A percentile compares a stretch with the other conserved stretches of the same genome.
Conservation (phyloP, 2,888 invertebrate species). For the Xylota sylvarum region DNA sequence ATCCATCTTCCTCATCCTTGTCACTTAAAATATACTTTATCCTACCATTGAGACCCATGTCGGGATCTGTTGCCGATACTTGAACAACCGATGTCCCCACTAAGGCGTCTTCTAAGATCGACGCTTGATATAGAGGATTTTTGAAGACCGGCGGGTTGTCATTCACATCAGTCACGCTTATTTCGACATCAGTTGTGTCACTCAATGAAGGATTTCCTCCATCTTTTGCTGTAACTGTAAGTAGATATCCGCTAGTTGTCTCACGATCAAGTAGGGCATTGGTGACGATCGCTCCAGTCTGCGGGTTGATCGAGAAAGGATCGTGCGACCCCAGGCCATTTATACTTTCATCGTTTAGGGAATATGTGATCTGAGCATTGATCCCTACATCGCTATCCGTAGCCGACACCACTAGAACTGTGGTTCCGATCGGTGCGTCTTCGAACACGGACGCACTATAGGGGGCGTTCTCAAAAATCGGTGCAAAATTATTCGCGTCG, state of each 20-base stretch:
- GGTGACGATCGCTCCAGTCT: conserved; percentile 97
- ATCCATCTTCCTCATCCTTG: conserved; percentile 92
- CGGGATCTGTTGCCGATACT: conserved; percentile 93
- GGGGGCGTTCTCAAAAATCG: conserved; percentile 96
- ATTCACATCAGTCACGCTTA: conserved; percentile 97
- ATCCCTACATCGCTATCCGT: conserved; percentile 97
- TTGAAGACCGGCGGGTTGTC: conserved; percentile 97
- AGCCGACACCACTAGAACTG: conserved; percentile 96
- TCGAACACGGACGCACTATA: conserved; percentile 96
- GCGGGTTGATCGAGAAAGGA: conserved; percentile 94
- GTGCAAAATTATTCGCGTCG: conserved; percentile 97
- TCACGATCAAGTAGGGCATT: conserved; percentile 95
- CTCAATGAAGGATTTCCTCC: conserved; percentile 95
- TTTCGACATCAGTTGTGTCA: conserved; percentile 98
- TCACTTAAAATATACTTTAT: conserved; percentile 92
- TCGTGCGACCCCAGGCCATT: conserved; percentile 87
- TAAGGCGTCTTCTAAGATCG: conserved; percentile 94
- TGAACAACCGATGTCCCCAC: conserved; percentile 92
- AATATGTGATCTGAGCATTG: conserved; percentile 95
- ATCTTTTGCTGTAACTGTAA: conserved; percentile 97
- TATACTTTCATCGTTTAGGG: conserved; percentile 89
- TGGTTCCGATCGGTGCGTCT: conserved; percentile 95
- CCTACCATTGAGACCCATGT: conserved; percentile 94
- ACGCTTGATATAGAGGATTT: conserved; percentile 92
- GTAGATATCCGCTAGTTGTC: conserved; percentile 90